Percentiles rank a stretch among this genome's conserved stretches.
Evolutionary conservation across 2,888 invertebrate species (phyloP).

Genomic region (Molanna angustata): DNA sequence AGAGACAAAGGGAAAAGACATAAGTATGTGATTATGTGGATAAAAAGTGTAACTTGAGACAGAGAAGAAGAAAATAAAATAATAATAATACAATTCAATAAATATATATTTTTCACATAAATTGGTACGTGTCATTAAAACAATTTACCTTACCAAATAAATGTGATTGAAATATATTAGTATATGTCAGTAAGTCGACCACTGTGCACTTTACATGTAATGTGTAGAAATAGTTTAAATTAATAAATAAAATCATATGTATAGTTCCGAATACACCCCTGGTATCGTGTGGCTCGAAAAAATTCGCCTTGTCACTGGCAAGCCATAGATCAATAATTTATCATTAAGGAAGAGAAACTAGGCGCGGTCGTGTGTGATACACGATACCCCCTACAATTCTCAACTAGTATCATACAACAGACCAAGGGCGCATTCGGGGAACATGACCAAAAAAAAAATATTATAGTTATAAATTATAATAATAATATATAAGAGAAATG

Average conservation of each 20-base stretch:
- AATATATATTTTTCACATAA: too few relatives aligned
- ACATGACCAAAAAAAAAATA: too few relatives aligned
- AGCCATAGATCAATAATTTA: conserved; percentile 32
- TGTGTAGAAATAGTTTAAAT: background rate
- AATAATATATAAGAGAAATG: too few relatives aligned
- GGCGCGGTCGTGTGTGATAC: conserved; percentile 12
- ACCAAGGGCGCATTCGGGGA: background rate
- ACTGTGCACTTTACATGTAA: conserved; percentile 1
- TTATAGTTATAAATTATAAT: too few relatives aligned
- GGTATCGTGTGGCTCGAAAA: conserved; percentile 8
- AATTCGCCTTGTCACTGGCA: conserved; percentile 30
- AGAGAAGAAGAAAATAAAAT: too few relatives aligned
- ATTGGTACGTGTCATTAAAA: too few relatives aligned
- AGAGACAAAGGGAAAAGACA: too few relatives aligned
- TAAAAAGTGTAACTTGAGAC: too few relatives aligned
- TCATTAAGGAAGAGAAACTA: conserved; percentile 22
- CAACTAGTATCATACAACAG: background rate
- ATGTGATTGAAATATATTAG: too few relatives aligned
- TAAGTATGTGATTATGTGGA: too few relatives aligned
- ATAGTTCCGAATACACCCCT: conserved; percentile 9
- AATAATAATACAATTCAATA: too few relatives aligned
- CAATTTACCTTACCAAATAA: too few relatives aligned
- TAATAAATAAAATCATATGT: background rate
- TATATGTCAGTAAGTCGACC: conserved; percentile 2
- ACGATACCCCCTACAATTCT: conserved; percentile 5